Conservation (phyloP, 2,797 vertebrate species). For the Cynodonichthys magdalenae region DNA sequence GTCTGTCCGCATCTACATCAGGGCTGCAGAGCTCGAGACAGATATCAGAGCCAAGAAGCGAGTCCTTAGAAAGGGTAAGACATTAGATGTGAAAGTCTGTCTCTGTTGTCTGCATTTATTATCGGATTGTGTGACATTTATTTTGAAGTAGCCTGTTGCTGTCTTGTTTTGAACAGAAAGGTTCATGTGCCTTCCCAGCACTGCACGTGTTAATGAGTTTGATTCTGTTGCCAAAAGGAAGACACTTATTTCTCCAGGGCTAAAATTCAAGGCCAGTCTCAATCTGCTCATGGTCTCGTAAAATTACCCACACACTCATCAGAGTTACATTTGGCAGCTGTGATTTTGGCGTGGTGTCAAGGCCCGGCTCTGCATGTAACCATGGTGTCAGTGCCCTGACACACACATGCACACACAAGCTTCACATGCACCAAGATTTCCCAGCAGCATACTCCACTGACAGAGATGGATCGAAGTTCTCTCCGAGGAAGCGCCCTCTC, state of each 20-base stretch:
- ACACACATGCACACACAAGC: constrained; percentile 15
- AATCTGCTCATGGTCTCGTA: constrained; percentile 45
- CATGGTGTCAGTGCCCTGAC: constrained; percentile 47
- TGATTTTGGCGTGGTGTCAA: constrained; percentile 45
- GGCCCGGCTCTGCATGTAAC: constrained; percentile 38
- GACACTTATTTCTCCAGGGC: constrained; percentile 21
- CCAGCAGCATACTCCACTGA: constrained; percentile 74
- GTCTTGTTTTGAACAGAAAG: constrained; percentile 14
- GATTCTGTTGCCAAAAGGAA: constrained; percentile 41
- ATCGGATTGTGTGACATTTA: not conserved
- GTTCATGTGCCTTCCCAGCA: constrained; percentile 2
- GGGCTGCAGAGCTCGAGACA: constrained; percentile 96
- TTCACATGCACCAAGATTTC: constrained; percentile 41
- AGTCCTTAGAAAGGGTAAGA: constrained; percentile 94
- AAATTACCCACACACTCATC: constrained; percentile 29
- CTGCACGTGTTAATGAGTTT: constrained; percentile 4
- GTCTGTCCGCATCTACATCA: constrained; percentile 96
- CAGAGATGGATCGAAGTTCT: constrained; percentile 74
- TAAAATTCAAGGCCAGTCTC: constrained; percentile 38
- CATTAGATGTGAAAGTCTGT: not conserved
- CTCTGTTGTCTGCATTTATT: not conserved
- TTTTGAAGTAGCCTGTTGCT: constrained; percentile 15
- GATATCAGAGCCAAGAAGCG: constrained; percentile 96
- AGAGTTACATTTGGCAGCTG: constrained; percentile 56
- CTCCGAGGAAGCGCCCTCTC: constrained; percentile 39